Base-by-base conservation (phyloP, 2,797 vertebrate species). In the Muraenolepis orangiensis region DNA sequence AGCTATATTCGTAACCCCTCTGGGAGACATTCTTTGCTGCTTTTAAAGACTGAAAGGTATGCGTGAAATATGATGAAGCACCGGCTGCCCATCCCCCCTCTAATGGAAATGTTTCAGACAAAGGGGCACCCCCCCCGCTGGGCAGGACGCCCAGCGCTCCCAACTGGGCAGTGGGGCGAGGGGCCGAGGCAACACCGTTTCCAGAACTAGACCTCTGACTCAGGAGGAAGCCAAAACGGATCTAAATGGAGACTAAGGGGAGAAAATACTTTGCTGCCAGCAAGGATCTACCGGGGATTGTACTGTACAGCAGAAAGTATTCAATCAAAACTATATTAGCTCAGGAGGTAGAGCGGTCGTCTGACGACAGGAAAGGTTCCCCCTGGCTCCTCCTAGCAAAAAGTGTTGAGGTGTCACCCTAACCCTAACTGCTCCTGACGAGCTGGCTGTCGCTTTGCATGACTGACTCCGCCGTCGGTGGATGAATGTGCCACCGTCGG, bases 41-140 rank as follows among this genome's bases (percentile, higher is more conserved):
- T 77, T 69, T 30, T 20, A 79, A 72, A 31, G n/a, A 72, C 57
- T 26, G 26, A 76, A 68, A 46, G 34, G 68, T 66, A n/a, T 66
- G 34, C 51, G 46, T 73, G 23, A 13, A 76, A 70, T 31, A 67
- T 70, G n/a, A 38, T 14, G n/a, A 70, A 20, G 32, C 69, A 70
- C 31, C 31, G n/a, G 34, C 23, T 38, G 31, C 5, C 66, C 13
- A 30, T 20, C 12, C 13, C 70, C 28, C 40, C 16, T 79, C 69
- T 72, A 38, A 82, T 77, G 72, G 76, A 75, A 77, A 81, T 42
- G 40, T 69, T 69, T 75, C 69, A 79, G 80, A 76, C 76, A 81
- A 71, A 69, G 80, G 80, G 87, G 85, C 79, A 85, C 71, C 78
- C 74, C 67, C 71, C 78, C 74, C 67, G 73, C 51, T 81, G 85